A percentile compares a stretch with the other conserved stretches of the same genome.
Conservation (phyloP, 2,797 vertebrate genomes). For the Poliocrania exsul region DNA sequence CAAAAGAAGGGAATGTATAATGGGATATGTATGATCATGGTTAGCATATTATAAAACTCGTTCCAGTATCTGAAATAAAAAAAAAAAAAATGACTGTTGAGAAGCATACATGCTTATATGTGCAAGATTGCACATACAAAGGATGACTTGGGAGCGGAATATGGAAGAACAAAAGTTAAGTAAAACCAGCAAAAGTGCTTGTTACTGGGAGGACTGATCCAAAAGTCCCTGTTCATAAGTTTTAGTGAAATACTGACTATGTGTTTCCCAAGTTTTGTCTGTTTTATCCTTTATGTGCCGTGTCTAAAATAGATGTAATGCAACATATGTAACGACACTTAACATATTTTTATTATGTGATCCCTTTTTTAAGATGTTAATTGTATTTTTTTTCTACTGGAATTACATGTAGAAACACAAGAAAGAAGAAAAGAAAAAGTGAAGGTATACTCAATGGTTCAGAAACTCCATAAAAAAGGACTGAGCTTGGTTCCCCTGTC, state of each 20-base stretch:
- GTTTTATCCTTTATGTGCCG: neutral
- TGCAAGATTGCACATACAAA: neutral
- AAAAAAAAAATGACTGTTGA: neutral
- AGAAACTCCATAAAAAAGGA: neutral
- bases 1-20: neutral
- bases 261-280: neutral
- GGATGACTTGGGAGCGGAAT: neutral
- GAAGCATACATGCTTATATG: fast-evolving
- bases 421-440: neutral
- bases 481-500: neutral
- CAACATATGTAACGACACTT: neutral
- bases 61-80: neutral
- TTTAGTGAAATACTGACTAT: neutral
- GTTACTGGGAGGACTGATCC: neutral
- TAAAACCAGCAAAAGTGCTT: neutral
- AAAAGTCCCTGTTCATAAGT: neutral
- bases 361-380: neutral
- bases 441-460: neutral
- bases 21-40: neutral
- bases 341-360: neutral
- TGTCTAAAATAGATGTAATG: neutral
- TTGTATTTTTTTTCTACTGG: neutral
- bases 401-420: too few relatives aligned
- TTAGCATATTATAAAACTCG: neutral
- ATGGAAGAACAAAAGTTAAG: neutral